Evolutionary conservation across 2,113 vertebrate genomes (phyloP), one percentile per base, ranked within the genome.

Genomic region (Percopsis transmontana): DNA sequence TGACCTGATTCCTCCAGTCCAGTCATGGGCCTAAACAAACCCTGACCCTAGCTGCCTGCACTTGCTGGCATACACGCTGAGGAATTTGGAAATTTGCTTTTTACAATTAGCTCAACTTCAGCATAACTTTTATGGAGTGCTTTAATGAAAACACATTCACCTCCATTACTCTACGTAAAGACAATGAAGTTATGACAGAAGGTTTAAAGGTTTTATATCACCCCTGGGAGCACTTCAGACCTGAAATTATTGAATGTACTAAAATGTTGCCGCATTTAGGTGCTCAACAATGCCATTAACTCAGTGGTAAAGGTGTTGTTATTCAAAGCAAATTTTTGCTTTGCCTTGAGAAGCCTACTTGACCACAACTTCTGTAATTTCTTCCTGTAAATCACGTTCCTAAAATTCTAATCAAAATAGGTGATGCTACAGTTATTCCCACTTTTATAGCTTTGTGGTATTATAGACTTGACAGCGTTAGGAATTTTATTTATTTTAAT

Each of bases 81-180:
- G 66, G 66, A 84, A 75, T 76, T 77, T 79, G 76, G 81, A 88
- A 87, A 87, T 82, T 19, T 72, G 72, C 72, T 71, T 59, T 72
- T 76, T 62, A 81, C 74, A 33, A 61, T 69, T 69, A 56, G 74
- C 68, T 72, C 60, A 66, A 67, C 56, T 76, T 85, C 63, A 67
- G 59, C 62, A 77, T 24, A 15, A 16, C 68, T 66, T 85, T 60
- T 52, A 74, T 57, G 65, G 62, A 73, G 57, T 45, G 7, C 20
- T 64, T 51, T 8, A 68, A 70, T 59, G 56, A 74, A 76, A 81
- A 77, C 40, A 68, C 47, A 20, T 39, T 72, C 71, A 58, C 57
- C 57, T 75, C 73, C 27, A 58, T 74, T 58, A 40, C 61, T 39
- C 52, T 58, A 33, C 66, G 63, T 76, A 64, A 66, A 61, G 62